phyloP scores from a whole-genome alignment of 2,888 invertebrate species.

The Tinea semifulvella region DNA sequence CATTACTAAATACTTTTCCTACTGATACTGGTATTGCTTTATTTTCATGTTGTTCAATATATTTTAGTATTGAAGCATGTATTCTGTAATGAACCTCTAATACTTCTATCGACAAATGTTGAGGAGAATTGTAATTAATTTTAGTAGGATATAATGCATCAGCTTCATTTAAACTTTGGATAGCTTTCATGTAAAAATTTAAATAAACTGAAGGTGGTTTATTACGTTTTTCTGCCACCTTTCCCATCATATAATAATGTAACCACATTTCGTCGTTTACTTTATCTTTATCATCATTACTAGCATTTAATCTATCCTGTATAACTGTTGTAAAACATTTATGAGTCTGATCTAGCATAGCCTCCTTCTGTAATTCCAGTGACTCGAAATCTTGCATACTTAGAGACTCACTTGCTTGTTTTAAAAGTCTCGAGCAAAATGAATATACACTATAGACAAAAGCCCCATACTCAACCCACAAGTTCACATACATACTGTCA shows the following conservation, averaged over 20 bases:
- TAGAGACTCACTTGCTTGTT: slow-evolving; percentile 79
- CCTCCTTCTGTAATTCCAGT: slow-evolving; percentile 79
- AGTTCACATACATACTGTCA: slow-evolving; percentile 74
- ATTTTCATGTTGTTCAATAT: slow-evolving; percentile 79
- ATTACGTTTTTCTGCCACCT: slow-evolving; percentile 88
- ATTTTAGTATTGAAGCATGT: slow-evolving; percentile 89
- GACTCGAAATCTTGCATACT: slow-evolving; percentile 79
- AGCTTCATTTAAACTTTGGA: slow-evolving; percentile 78
- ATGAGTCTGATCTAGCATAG: slow-evolving; percentile 80
- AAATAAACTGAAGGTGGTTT: slow-evolving; percentile 78
- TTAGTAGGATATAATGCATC: slow-evolving; percentile 86
- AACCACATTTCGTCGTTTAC: slow-evolving; percentile 89
- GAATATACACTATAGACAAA: slow-evolving; percentile 92
- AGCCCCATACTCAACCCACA: slow-evolving; percentile 93
- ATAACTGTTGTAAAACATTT: slow-evolving; percentile 80
- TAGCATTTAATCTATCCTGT: slow-evolving; percentile 61
- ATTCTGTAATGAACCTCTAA: slow-evolving; percentile 86
- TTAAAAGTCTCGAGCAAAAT: slow-evolving; percentile 85
- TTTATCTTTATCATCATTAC: slow-evolving; percentile 58
- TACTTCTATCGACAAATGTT: slow-evolving; percentile 86
- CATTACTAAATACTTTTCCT: slow-evolving; percentile 68
- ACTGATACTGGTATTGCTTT: slow-evolving; percentile 69
- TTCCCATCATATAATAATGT: slow-evolving; percentile 95
- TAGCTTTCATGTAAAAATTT: slow-evolving; percentile 82
- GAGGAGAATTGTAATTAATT: slow-evolving; percentile 86